Conservation (phyloP, 2,797 vertebrate genomes). For the Tinamus major region DNA sequence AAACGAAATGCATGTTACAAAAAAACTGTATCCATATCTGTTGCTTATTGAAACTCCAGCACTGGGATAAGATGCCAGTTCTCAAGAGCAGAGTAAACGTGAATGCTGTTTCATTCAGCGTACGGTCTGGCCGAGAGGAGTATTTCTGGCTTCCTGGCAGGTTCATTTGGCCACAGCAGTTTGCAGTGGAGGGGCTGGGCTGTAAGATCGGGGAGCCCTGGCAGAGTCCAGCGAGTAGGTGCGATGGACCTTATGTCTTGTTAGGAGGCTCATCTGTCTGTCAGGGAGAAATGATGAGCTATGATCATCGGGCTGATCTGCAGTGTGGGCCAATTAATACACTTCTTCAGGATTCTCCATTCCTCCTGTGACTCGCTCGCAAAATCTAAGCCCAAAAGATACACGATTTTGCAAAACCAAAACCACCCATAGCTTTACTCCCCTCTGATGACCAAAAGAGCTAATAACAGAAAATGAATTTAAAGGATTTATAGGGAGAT, state of each 20-base stretch:
- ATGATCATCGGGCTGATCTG: background rate
- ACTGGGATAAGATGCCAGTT: background rate
- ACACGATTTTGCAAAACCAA: background rate
- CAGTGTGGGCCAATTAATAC: background rate
- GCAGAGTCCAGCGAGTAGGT: background rate
- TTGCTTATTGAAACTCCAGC: background rate
- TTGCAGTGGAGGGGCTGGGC: background rate
- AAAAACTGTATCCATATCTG: background rate
- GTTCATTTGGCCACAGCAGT: background rate
- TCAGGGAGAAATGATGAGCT: background rate
- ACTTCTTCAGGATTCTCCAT: background rate
- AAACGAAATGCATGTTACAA: background rate
- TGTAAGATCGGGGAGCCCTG: background rate
- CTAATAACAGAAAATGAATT: conserved; percentile 65
- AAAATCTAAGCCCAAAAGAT: background rate
- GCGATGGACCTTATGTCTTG: background rate
- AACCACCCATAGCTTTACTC: background rate
- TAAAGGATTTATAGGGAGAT: conserved; percentile 56
- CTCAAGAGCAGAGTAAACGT: background rate
- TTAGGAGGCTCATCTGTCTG: background rate
- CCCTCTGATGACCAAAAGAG: conserved; percentile 20
- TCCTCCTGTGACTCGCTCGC: background rate
- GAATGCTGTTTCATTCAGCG: background rate
- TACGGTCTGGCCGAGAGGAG: background rate
- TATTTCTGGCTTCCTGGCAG: background rate